Evolutionary conservation across 2,888 invertebrate species (phyloP), one percentile per base, ranked within the genome.

Genomic region (Drosophila meridionalis): DNA sequence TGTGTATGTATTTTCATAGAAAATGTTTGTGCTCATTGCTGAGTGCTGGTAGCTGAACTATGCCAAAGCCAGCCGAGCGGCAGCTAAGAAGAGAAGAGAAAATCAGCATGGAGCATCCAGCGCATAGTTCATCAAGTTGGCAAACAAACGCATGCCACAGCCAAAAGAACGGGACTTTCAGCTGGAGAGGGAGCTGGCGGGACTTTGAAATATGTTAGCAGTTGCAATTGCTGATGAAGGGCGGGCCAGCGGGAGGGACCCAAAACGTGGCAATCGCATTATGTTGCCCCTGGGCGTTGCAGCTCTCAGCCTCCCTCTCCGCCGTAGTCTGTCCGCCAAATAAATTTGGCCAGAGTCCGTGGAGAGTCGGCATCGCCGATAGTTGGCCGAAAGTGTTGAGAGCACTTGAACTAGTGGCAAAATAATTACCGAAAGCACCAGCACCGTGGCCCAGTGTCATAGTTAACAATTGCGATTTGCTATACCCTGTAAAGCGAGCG

Each of bases 61-160:
- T 78, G 71, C 80, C 45, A 69, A 79, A 69, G 64, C 58, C 59
- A 68, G 56, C 30, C 72, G 68, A 61, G 50, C 64, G 62, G 56
- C 38, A 47, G 65, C 59, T 56, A 62, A 65, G 68, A 65, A 53
- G 68, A 65, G 68, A 65, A 53, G 68, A 48, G 60, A 72, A 80
- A 73, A 80, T 78, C 76, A 71, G 65, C 62, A 48, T 55, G 58
- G 38, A 68, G 73, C 71, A 67, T 67, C 47, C 47, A 47, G 47
- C 47, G 28, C 83, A 87, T 84, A 84, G 88, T 85, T 84, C 71
- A 85, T 85, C 83, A 84, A 85, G 80, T 78, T 74, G 62, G 83
- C 80, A 82, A 88, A 85, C 86, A 88, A 80, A 85, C 83, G 83
- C 78, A 73, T 85, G 70, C 80, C 83, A 78, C n/a, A 50, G 66